These are phyloP conservation scores for Austrofundulus limnaeus DNA, from an alignment of 2,113 vertebrate genomes.

Conservation along the genomic window DNA sequence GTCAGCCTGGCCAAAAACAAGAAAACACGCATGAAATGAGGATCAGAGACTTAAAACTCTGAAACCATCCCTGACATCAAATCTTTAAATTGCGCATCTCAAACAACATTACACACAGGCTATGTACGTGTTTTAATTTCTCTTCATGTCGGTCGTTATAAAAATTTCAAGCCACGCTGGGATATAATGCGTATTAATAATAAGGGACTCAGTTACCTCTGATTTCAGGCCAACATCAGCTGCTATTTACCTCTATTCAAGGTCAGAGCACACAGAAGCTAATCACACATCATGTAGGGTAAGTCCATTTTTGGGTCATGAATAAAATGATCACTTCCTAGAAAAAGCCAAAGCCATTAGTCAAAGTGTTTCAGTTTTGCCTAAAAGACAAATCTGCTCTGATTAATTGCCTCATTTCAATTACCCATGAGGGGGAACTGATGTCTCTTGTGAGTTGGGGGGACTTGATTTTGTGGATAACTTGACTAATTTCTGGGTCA, in stretches of 20 bases:
- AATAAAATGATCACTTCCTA: background rate
- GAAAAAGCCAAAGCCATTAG: background rate
- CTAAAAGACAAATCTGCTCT: background rate
- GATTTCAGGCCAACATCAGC: background rate
- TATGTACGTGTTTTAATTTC: background rate
- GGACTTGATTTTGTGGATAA: slow-evolving; percentile 5
- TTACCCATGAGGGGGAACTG: background rate
- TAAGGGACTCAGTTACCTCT: background rate
- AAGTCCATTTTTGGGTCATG: background rate
- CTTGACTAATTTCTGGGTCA: background rate
- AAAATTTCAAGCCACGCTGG: background rate
- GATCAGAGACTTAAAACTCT: slow-evolving; percentile 2
- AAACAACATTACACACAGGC: background rate
- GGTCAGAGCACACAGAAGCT: background rate
- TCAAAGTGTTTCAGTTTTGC: slow-evolving; percentile 3
- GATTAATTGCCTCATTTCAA: slow-evolving; percentile 1
- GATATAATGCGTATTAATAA: background rate
- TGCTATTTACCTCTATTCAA: background rate
- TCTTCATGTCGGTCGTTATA: too few relatives aligned
- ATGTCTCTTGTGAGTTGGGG: background rate
- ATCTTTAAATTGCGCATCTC: background rate
- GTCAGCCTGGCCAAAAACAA: slow-evolving; percentile 18
- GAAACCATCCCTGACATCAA: background rate
- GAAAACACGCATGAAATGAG: slow-evolving; percentile 12
- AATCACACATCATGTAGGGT: slow-evolving; percentile 1